Percentiles rank a stretch among this genome's conserved stretches.
Evolutionary conservation across 2,797 vertebrate species (phyloP).

Genomic region (Dendrocincla fuliginosa): DNA sequence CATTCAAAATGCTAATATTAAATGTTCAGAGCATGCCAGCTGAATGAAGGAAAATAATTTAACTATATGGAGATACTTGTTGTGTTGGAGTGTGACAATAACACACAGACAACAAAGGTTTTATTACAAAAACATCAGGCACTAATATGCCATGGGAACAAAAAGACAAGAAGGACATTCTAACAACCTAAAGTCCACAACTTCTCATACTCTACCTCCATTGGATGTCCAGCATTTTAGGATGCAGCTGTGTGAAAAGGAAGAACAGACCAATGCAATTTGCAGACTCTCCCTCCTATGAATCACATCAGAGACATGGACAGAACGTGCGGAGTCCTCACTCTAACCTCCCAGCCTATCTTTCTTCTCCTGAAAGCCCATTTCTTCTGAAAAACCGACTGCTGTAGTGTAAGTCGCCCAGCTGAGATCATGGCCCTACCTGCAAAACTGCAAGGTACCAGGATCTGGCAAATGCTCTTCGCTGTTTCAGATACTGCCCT

Average conservation of each 20-base stretch:
- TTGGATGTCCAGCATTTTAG: background rate
- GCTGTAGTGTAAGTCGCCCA: background rate
- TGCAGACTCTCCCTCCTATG: background rate
- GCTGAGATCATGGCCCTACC: background rate
- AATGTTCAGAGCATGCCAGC: background rate
- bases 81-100: background rate
- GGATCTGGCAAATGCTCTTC: background rate
- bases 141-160: background rate
- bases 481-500: background rate
- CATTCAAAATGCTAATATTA: background rate
- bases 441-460: background rate
- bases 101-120: background rate
- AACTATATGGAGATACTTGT: background rate
- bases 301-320: background rate
- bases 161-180: background rate
- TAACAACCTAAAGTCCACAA: background rate
- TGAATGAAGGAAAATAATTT: background rate
- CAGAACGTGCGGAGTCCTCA: fast-evolving
- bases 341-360: too few relatives aligned
- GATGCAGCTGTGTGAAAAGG: background rate
- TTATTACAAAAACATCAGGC: background rate
- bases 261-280: background rate
- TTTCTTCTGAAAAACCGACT: background rate
- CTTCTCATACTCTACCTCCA: background rate
- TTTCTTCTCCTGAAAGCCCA: background rate